Evolutionary conservation across 2,888 invertebrate genomes (phyloP).

Genomic region (Meandrusa payeni): DNA sequence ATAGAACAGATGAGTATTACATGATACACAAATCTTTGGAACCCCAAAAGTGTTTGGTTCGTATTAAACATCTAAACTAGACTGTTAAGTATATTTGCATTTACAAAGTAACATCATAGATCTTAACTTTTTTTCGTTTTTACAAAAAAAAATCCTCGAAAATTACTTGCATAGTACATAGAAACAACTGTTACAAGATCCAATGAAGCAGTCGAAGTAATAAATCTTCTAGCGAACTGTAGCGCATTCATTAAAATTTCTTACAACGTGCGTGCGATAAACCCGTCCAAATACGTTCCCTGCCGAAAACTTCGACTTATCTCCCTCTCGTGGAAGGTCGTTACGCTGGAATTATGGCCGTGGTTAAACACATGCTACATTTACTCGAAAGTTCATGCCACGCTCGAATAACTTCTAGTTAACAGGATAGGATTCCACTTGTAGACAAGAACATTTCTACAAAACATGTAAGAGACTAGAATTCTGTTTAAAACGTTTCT

Average conservation of each 20-base stretch:
- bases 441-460: conserved; percentile 21
- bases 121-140: too few species aligned
- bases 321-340: conserved; percentile 75
- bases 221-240: conserved; percentile 60
- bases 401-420: conserved; percentile 68
- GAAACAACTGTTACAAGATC: background rate
- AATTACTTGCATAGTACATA: too few species aligned
- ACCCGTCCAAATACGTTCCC: conserved; percentile 52
- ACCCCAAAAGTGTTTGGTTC: too few species aligned
- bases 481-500: too few species aligned
- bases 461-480: too few species aligned
- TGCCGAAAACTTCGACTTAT: conserved; percentile 76
- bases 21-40: too few species aligned
- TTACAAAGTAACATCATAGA: too few species aligned
- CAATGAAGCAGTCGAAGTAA: conserved; percentile 35
- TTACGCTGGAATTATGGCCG: conserved; percentile 72
- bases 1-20: too few species aligned
- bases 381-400: conserved; percentile 74
- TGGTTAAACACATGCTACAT: conserved; percentile 79
- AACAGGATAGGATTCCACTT: conserved; percentile 50
- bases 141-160: too few species aligned
- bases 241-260: conserved; percentile 72
- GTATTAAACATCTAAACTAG: too few species aligned
- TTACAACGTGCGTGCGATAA: conserved; percentile 74
- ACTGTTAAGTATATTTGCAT: too few species aligned